phyloP scores from a whole-genome alignment of 2,113 vertebrate species.

The Atractosteus spatula region DNA sequence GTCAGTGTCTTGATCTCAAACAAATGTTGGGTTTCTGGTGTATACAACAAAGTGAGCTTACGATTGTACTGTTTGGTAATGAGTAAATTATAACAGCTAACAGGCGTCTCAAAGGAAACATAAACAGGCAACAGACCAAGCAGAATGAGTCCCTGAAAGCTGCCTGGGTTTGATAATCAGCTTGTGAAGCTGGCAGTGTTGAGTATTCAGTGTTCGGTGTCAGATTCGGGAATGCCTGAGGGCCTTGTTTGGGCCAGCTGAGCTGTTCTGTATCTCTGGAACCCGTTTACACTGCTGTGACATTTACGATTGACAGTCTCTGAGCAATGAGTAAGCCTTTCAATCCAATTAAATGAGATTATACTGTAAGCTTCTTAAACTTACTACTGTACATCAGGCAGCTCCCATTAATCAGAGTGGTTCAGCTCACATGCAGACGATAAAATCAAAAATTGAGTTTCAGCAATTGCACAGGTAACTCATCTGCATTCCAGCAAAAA shows the following conservation, averaged over 20 bases:
- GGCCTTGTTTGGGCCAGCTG: background rate
- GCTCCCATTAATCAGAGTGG: constrained; percentile 27
- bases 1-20: too few relatives aligned
- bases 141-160: too few relatives aligned
- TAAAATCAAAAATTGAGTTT: background rate
- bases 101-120: too few relatives aligned
- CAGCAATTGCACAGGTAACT: too few relatives aligned
- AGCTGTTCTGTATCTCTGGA: background rate
- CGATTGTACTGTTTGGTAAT: too few relatives aligned
- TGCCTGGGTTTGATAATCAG: background rate
- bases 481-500: too few relatives aligned
- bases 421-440: background rate
- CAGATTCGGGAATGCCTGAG: background rate
- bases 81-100: too few relatives aligned
- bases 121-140: too few relatives aligned
- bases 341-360: constrained; percentile 55
- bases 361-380: constrained; percentile 59
- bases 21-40: too few relatives aligned
- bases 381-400: constrained; percentile 38
- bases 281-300: background rate
- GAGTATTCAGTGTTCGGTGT: background rate
- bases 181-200: background rate
- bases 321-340: constrained; percentile 2
- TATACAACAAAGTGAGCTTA: too few relatives aligned
- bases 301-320: background rate